phyloP scores from a whole-genome alignment of 2,797 vertebrate genomes.

The Micromesistius poutassou region DNA sequence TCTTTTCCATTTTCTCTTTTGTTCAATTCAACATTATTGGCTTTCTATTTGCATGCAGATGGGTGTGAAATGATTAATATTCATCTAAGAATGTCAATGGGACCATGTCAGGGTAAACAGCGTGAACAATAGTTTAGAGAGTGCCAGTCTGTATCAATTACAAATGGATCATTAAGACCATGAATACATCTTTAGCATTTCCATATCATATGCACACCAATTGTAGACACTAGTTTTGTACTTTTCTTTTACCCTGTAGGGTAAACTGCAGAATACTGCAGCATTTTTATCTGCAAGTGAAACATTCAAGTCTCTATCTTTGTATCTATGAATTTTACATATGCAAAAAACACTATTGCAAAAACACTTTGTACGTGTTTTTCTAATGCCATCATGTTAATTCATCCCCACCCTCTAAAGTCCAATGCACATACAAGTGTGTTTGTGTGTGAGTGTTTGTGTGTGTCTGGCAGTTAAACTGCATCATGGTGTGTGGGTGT shows the following conservation, averaged over 20 bases:
- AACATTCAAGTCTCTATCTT: constrained; percentile 14
- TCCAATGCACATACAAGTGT: constrained; percentile 11
- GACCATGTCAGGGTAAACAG: too few relatives aligned
- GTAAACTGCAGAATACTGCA: background rate
- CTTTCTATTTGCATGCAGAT: too few relatives aligned
- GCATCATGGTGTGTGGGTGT: background rate
- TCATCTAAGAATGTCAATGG: too few relatives aligned
- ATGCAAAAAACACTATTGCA: background rate
- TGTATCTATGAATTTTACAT: constrained; percentile 4
- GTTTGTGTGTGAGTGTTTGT: constrained; percentile 4
- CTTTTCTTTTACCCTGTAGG: background rate
- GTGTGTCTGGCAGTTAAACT: background rate
- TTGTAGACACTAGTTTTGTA: background rate
- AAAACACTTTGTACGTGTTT: constrained; percentile 10
- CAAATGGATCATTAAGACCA: background rate
- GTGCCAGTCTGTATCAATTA: background rate
- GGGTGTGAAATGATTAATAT: too few relatives aligned
- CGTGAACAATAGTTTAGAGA: too few relatives aligned
- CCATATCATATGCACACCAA: background rate
- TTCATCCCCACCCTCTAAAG: constrained; percentile 16
- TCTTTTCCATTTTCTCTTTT: too few relatives aligned
- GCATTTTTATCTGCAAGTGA: background rate
- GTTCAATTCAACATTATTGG: too few relatives aligned
- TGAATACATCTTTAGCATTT: background rate
- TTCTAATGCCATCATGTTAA: constrained; percentile 16